Conservation (phyloP, 2,113 vertebrate species). For the Tyto alba region DNA sequence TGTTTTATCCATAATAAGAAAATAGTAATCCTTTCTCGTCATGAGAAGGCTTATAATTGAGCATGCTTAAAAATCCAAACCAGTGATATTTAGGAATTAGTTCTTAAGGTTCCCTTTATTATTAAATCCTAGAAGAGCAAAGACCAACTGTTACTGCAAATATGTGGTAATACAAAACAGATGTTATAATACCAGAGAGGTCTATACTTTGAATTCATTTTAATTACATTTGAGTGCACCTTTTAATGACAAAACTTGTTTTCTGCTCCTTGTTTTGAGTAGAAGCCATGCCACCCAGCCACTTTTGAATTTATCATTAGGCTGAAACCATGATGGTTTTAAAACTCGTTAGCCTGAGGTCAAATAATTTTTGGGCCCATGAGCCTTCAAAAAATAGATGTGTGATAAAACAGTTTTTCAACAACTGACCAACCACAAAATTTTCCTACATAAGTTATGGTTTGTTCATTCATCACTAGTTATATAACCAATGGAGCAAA, state of each 20-base stretch:
- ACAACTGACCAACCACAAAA: not conserved
- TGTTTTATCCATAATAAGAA: not conserved
- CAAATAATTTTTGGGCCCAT: not conserved
- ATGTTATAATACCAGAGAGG: not conserved
- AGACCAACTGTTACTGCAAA: conserved; percentile 21
- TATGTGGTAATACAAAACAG: not conserved
- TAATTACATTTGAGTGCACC: conserved; percentile 9
- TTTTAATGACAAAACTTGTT: conserved; percentile 14
- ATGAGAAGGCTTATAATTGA: not conserved
- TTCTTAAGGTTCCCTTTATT: conserved; percentile 33
- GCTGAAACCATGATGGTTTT: not conserved
- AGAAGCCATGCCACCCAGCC: not conserved
- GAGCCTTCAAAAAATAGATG: not conserved
- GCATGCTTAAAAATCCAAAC: not conserved
- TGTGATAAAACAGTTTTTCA: not conserved
- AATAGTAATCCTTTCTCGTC: not conserved
- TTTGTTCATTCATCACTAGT: not conserved
- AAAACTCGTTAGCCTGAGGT: not conserved
- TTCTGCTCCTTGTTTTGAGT: not conserved
- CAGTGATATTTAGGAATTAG: conserved; percentile 12
- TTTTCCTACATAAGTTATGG: not conserved
- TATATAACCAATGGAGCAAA: not conserved
- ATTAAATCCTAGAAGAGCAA: not conserved
- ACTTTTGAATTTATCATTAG: not conserved
- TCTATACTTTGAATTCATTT: conserved; percentile 12